Conservation (phyloP, 2,888 invertebrate species). For the Diogma glabrata region DNA sequence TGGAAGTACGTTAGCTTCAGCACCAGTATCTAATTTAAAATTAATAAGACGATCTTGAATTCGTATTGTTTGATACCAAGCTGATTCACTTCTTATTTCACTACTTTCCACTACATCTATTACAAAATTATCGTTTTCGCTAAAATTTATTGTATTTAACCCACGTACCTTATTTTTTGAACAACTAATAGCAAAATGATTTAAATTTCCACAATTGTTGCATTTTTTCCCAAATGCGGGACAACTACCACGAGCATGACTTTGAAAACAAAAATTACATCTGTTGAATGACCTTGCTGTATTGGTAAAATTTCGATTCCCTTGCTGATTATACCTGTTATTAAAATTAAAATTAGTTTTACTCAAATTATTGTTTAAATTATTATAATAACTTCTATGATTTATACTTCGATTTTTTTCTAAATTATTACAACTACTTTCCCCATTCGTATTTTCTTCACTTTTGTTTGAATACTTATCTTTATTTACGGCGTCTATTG, state of each 20-base stretch:
- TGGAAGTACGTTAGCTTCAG: slow-evolving; percentile 2
- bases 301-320: too few relatives aligned
- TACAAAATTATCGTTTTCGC: neutral
- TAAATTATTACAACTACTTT: neutral
- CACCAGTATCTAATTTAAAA: neutral
- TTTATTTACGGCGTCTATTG: too few relatives aligned
- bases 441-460: too few relatives aligned
- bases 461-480: too few relatives aligned
- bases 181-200: slow-evolving; percentile 2
- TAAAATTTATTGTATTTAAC: neutral
- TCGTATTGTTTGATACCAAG: slow-evolving; percentile 1
- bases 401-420: neutral
- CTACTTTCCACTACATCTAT: neutral
- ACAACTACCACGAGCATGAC: neutral
- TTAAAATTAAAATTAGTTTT: too few relatives aligned
- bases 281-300: neutral
- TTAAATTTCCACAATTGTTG: neutral
- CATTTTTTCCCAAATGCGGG: slow-evolving; percentile 7
- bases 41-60: neutral
- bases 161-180: neutral
- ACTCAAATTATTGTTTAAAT: neutral
- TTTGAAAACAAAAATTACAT: neutral
- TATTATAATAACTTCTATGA: neutral
- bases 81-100: too few relatives aligned
- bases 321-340: too few relatives aligned